Evolutionary conservation across 1,140 invertebrate genomes (phyloP).

Genomic region (Trinorchestia longiramus): DNA sequence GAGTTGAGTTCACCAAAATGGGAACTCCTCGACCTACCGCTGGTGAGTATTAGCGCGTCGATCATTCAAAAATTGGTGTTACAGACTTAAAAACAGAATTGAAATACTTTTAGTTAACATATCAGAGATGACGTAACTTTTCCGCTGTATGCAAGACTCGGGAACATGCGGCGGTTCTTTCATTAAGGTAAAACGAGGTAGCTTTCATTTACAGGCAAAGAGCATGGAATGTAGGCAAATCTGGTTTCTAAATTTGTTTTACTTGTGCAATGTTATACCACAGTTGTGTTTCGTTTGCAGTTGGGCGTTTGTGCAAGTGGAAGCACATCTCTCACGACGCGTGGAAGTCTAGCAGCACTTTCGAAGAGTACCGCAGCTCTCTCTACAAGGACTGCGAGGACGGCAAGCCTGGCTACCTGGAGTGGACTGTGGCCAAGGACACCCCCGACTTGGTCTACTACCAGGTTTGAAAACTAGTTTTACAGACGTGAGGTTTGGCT

Average conservation of each 20-base stretch:
- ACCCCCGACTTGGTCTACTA: slow-evolving; percentile 87
- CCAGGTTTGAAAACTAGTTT: slow-evolving; percentile 77
- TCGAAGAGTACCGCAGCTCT: slow-evolving; percentile 82
- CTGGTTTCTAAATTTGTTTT: neutral
- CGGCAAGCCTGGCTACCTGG: slow-evolving; percentile 80
- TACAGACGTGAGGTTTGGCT: no score
- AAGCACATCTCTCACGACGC: slow-evolving; percentile 80
- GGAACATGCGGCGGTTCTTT: neutral
- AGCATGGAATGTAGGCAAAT: neutral
- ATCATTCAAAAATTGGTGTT: neutral
- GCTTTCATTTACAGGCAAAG: neutral
- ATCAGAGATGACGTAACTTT: neutral
- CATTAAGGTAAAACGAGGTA: neutral
- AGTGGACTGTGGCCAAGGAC: slow-evolving; percentile 85
- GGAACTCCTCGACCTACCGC: slow-evolving; percentile 82
- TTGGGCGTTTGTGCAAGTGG: slow-evolving; percentile 83
- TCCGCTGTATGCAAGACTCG: neutral
- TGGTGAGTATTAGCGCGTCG: slow-evolving; percentile 70
- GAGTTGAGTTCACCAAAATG: slow-evolving; percentile 80
- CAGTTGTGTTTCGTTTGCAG: slow-evolving; percentile 68
- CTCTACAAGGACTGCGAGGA: slow-evolving; percentile 80
- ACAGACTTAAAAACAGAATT: neutral
- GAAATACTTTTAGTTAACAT: neutral
- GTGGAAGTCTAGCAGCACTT: slow-evolving; percentile 76
- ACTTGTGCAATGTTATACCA: neutral